Evolutionary conservation across 2,113 vertebrate genomes (phyloP), one percentile per base, ranked within the genome.

Genomic region (Murina feae): DNA sequence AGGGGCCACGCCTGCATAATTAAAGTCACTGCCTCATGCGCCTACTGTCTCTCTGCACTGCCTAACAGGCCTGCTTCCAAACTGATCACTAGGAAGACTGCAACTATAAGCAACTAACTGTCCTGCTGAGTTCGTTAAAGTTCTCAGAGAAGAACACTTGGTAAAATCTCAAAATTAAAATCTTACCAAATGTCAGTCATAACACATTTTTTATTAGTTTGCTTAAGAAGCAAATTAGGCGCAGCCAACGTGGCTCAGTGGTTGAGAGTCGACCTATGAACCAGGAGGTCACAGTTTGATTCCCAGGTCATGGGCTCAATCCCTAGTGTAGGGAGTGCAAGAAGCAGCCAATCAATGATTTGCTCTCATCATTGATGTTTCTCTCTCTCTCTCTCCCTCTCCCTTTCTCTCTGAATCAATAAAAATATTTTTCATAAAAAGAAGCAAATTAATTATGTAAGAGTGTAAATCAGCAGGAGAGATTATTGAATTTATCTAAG

Each of bases 121-220:
- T 49, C 47, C 37, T 86, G n/a, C 25, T 28, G 58, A 95, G 79
- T 80, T 76, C 30, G 44, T 25, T 81, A 65, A 82, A 63, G 42
- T 76, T 80, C 44, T 65, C 44, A 76, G 69, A 51, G 21, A 72
- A 17, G 58, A 84, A 86, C 66, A 95, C 32, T 91, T 76, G 76
- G 58, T 86, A 68, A 85, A 78, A 58, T 74, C 37, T 92, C 81
- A 60, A 87, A 78, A 91, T 69, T 87, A 90, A 76, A 86, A 86
- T 35, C 42, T 86, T 55, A 89, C 79, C 37, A 90, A 92, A 74
- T 35, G 71, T 84, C 37, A 71, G 58, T 20, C 37, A 47, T 51
- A 86, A 71, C 42, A 75, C 49, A 80, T 69, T 69, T 94, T 89
- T 89, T 72, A 76, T 71, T 89, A 53, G 49, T 84, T 84, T 69